A percentile compares a stretch with the other conserved stretches of the same genome.
phyloP scores from a whole-genome alignment of 2,888 invertebrate species.

The Acrocera orbiculus region DNA sequence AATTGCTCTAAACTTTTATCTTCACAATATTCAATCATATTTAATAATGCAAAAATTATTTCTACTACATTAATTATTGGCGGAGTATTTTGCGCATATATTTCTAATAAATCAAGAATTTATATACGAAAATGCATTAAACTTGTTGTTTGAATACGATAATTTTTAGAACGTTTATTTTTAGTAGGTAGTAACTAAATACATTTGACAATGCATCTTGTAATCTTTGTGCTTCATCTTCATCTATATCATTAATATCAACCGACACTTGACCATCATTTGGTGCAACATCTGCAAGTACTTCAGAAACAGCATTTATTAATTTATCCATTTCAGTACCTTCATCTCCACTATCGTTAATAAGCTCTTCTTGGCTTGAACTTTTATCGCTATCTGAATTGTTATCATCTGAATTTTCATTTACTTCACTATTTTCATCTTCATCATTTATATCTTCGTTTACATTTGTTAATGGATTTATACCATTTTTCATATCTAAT shows the following conservation, averaged over 20 bases:
- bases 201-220: constrained; percentile 57
- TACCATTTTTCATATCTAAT: constrained; percentile 48
- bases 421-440: constrained; percentile 14
- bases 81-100: constrained; percentile 42
- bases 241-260: constrained; percentile 56
- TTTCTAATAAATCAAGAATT: constrained; percentile 57
- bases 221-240: constrained; percentile 54
- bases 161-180: constrained; percentile 35
- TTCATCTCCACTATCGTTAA: no score
- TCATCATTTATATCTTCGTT: constrained; percentile 26
- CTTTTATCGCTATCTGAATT: constrained; percentile 16
- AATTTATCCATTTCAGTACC: constrained; percentile 53
- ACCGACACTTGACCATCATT: constrained; percentile 49
- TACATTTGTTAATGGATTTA: constrained; percentile 42
- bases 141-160: constrained; percentile 44
- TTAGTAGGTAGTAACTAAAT: constrained; percentile 36
- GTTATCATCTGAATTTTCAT: no score
- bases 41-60: constrained; percentile 48
- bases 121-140: constrained; percentile 55
- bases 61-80: constrained; percentile 48
- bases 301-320: constrained; percentile 51
- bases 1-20: constrained; percentile 50
- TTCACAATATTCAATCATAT: constrained; percentile 49
- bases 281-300: no score
- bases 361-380: no score